Base-by-base conservation (phyloP, 1,140 invertebrate species). In the Anastrepha obliqua region DNA sequence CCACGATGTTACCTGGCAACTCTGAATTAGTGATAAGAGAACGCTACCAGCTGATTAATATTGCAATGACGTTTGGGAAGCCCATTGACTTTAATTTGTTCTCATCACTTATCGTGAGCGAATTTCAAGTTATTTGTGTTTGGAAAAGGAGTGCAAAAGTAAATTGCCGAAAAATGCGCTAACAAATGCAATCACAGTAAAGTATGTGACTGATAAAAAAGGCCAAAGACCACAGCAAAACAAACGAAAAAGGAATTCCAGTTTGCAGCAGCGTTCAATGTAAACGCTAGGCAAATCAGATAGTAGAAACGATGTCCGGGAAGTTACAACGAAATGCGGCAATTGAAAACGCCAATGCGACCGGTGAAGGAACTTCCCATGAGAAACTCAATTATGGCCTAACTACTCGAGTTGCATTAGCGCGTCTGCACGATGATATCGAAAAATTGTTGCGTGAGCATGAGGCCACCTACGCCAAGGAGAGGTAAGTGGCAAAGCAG, bases 391-490 rank as follows among this genome's bases (percentile, higher is more conserved):
- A 51, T 51, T 88, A 87, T 85, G 92, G 92, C 6, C 89, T 94
- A 2, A 90, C 91, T 42, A 95, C 94, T 39, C 90, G 91, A 64
- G 93, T 94, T 88, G 94, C 94, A 17, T 89, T 95, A n/a, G 89
- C 91, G 58, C 92, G 91, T 42, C 90, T 95, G 7, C 91, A 94
- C 85, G 92, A 93, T 78, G 94, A 94, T 74, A 93, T 95, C 85
- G 89, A 91, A 88, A 89, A 90, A 51, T 91, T 94, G 44, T 88
- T 94, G 44, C 86, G 89, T 60, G 91, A 93, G 47, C 92, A 93
- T 87, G 91, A 94, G 88, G 87, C 85, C 42, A 88, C 87, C 74
- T 88, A 89, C 87, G 89, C 44, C 42, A 89, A 88, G 39, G 90
- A 91, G 89, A 91, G 90, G 93, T 94, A 88, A 89, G 87, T 59